phyloP scores from a whole-genome alignment of 2,888 invertebrate genomes.

The Ethmia dodecea region DNA sequence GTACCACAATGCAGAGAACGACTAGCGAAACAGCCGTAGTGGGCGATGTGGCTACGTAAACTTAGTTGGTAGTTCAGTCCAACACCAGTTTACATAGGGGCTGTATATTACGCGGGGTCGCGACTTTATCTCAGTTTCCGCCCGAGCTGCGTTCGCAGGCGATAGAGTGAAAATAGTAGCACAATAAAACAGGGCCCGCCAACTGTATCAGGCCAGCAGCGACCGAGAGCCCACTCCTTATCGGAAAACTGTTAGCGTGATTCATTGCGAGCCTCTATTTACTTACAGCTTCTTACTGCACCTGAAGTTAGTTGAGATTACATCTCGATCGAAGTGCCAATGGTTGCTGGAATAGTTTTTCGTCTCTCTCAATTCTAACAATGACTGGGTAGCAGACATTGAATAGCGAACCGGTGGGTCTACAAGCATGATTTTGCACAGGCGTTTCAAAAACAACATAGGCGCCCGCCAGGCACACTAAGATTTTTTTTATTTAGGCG shows the following conservation, averaged over 20 bases:
- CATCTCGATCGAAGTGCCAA: conserved; percentile 5
- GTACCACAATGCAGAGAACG: neutral
- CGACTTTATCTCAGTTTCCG: conserved; percentile 73
- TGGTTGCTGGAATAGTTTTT: neutral
- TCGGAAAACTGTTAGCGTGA: conserved; percentile 70
- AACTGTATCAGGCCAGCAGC: conserved; percentile 46
- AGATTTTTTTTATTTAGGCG: too few relatives aligned
- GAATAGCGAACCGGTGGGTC: too few relatives aligned
- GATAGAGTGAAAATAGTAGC: conserved; percentile 69
- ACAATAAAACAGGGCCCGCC: conserved; percentile 66
- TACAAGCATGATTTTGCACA: too few relatives aligned
- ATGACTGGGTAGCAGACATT: too few relatives aligned
- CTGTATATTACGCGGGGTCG: conserved; percentile 61
- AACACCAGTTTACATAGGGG: conserved; percentile 25
- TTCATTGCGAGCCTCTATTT: conserved; percentile 58
- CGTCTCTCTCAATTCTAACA: too few relatives aligned
- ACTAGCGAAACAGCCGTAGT: neutral
- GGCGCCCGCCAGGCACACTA: too few relatives aligned
- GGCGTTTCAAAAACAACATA: too few relatives aligned
- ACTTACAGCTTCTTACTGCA: conserved; percentile 39
- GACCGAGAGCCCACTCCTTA: conserved; percentile 50
- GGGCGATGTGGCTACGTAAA: neutral
- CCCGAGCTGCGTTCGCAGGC: conserved; percentile 59
- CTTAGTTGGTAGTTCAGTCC: conserved; percentile 1
- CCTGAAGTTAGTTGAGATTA: conserved; percentile 22